Conservation (phyloP, 2,113 vertebrate species). For the Daphoenositta chrysoptera region DNA sequence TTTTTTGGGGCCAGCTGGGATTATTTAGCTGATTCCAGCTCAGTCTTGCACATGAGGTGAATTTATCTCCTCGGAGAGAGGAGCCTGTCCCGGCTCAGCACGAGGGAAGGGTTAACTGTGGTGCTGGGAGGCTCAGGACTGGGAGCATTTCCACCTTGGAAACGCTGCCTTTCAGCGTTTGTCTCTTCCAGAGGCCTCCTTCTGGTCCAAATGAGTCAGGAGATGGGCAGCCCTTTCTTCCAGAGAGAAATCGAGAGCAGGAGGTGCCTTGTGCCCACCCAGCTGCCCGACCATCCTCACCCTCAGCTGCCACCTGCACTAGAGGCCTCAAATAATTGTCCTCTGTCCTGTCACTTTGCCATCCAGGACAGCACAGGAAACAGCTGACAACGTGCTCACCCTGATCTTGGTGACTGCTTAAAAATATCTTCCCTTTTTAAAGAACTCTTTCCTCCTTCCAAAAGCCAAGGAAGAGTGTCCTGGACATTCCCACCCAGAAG, state of each 20-base stretch:
- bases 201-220: background rate
- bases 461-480: background rate
- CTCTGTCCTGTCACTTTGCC: background rate
- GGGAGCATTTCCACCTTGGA: background rate
- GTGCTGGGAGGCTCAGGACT: background rate
- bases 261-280: background rate
- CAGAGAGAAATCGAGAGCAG: background rate
- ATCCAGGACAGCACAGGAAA: background rate
- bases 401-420: background rate
- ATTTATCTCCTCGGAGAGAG: background rate
- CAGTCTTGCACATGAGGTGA: rapidly evolving
- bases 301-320: background rate
- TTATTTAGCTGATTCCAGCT: background rate
- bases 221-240: background rate
- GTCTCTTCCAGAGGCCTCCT: background rate
- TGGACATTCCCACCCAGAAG: background rate
- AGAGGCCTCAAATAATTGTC: background rate
- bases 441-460: background rate
- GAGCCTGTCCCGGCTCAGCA: rapidly evolving
- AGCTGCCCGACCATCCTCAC: background rate
- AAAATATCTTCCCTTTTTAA: background rate
- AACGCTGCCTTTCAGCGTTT: background rate
- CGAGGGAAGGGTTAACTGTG: rapidly evolving
- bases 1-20: background rate
- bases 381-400: rapidly evolving